Conservation (phyloP, 2,113 vertebrate species). For the Fukomys damarensis region DNA sequence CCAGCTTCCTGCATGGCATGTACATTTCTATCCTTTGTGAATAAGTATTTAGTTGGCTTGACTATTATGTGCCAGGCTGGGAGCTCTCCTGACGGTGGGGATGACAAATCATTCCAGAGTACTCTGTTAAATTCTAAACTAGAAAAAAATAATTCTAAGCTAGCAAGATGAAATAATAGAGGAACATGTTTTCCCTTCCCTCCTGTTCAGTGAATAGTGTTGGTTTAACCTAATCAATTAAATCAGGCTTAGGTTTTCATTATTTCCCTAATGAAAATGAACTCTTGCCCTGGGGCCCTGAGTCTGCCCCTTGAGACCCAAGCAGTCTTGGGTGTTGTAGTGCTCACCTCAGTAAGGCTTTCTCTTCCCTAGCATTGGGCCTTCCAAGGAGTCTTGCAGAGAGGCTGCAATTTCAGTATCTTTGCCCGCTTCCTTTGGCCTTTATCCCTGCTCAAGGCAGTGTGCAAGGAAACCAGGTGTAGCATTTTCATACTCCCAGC, state of each 20-base stretch:
- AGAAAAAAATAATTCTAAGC: too few species aligned
- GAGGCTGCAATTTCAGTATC: neutral
- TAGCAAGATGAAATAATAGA: neutral
- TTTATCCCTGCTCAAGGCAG: neutral
- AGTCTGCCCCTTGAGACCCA: neutral
- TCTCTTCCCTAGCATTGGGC: neutral
- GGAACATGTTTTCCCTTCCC: neutral
- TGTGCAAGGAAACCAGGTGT: neutral
- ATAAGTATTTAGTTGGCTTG: neutral
- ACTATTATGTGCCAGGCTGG: neutral
- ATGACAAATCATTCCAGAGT: neutral
- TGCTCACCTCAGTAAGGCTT: neutral
- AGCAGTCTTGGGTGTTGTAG: neutral
- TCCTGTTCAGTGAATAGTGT: neutral
- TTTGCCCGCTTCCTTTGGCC: neutral
- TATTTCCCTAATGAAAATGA: conserved; percentile 55
- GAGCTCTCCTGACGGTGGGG: neutral
- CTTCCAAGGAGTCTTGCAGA: neutral
- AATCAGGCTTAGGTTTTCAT: neutral
- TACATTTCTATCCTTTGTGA: neutral
- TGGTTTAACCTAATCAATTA: conserved; percentile 9
- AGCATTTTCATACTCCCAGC: neutral
- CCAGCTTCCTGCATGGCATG: neutral
- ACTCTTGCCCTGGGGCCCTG: neutral
- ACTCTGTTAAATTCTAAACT: conserved; percentile 22